A percentile compares a stretch with the other conserved stretches of the same genome.
These are phyloP conservation scores for Podarcis raffonei DNA, from an alignment of 2,113 vertebrate species.

Conservation along the genomic window DNA sequence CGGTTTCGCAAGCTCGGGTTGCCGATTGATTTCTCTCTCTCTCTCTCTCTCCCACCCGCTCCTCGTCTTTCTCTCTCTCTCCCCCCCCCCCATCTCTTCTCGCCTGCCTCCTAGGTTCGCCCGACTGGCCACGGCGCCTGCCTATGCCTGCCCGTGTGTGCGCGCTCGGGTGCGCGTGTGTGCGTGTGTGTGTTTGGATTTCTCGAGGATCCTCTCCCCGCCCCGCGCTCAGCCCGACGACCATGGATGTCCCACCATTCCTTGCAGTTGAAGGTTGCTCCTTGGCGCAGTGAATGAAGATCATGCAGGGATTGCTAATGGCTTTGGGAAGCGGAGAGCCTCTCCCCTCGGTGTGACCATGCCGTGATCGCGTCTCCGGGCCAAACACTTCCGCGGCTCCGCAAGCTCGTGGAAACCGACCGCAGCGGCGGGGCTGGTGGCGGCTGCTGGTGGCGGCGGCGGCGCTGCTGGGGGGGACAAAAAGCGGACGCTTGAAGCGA, in stretches of 20 bases:
- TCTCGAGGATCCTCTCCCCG: constrained; percentile 83
- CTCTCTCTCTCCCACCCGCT: too few species aligned
- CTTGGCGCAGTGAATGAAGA: constrained; percentile 96
- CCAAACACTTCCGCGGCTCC: constrained; percentile 79
- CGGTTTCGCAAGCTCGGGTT: constrained; percentile 71
- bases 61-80: too few species aligned
- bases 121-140: constrained; percentile 68
- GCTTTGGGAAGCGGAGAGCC: constrained; percentile 84
- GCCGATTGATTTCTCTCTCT: constrained; percentile 77
- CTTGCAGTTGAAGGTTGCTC: constrained; percentile 88
- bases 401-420: constrained; percentile 72
- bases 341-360: constrained; percentile 87
- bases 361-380: constrained; percentile 90
- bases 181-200: constrained; percentile 82
- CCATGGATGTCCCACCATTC: constrained; percentile 94
- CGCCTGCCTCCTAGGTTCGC: constrained; percentile 81
- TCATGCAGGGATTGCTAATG: constrained; percentile 91
- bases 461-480: not conserved
- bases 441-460: not conserved
- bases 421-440: not conserved
- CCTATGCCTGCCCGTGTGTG: constrained; percentile 56
- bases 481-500: constrained; percentile 76
- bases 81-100: too few species aligned
- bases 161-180: constrained; percentile 46
- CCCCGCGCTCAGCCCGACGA: constrained; percentile 68